Evolutionary conservation across 2,113 vertebrate species (phyloP), one percentile per base, ranked within the genome.

Genomic region (Turdus rufiventris): DNA sequence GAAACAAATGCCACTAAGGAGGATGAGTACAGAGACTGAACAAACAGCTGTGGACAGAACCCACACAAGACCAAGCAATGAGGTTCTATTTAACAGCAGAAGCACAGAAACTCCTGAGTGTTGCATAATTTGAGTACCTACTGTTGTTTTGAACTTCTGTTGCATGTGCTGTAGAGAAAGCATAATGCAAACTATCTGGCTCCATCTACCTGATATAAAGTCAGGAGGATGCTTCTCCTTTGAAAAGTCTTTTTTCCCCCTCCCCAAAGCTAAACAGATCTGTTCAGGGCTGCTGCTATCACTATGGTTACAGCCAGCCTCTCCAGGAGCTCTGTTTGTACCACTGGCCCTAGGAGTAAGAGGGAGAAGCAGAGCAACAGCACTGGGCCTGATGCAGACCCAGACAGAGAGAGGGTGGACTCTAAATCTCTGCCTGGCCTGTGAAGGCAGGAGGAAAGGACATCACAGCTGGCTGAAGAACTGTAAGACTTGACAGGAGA

Each of bases 231-330:
- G 15, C 8, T 79, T 33, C 29, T 88, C 16, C 54, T 73, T 70
- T 26, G 28, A 43, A 80, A 90, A 81, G 47, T 62, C 20, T 17
- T 71, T 68, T 42, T 38, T 26, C 26, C 36, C 40, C 10, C 21
- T 84, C 63, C 48, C 56, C 28, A 70, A 60, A 83, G 53, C 60
- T 67, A 48, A 66, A 66, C 26, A 88, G 40, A 70, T 86, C n/a
- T 84, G 57, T 77, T 62, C 34, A 67, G 56, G 88, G 47, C 75
- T 57, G 34, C 56, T 91, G 47, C 60, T 93, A 45, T 95, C 91
- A 63, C 95, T 92, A 71, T 94, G 91, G 94, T 92, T 90, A 95
- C 96, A 80, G 75, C 6, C 91, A 95, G 88, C 38, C 63, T 86
- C 85, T 90, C 68, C 57, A 73, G 65, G 54, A 92, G 53, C 48